Evolutionary conservation across 2,113 vertebrate genomes (phyloP).

Genomic region (Coryphaenoides rupestris): DNA sequence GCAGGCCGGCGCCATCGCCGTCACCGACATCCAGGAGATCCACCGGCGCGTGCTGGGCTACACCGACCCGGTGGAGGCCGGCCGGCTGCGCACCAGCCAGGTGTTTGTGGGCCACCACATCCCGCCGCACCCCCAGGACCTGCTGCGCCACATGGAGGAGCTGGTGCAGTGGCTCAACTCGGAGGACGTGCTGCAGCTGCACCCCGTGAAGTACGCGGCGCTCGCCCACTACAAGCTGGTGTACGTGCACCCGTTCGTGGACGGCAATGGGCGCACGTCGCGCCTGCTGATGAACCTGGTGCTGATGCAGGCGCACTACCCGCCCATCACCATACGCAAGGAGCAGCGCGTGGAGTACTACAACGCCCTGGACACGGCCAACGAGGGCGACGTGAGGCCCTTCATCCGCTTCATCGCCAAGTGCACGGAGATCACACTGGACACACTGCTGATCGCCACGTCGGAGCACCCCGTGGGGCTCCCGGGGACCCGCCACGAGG

Average conservation of each 20-base stretch:
- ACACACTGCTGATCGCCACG: slow-evolving; percentile 91
- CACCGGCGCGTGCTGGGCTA: slow-evolving; percentile 92
- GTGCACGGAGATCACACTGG: slow-evolving; percentile 90
- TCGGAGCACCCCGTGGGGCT: slow-evolving; percentile 86
- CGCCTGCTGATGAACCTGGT: slow-evolving; percentile 95
- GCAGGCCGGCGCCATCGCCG: slow-evolving; percentile 76
- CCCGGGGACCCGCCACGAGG: slow-evolving; percentile 75
- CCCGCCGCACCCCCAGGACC: slow-evolving; percentile 86
- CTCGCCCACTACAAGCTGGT: slow-evolving; percentile 95
- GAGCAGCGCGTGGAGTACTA: slow-evolving; percentile 94
- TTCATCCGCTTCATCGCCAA: slow-evolving; percentile 97
- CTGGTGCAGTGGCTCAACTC: slow-evolving; percentile 94
- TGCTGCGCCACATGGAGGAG: slow-evolving; percentile 88
- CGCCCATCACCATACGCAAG: slow-evolving; percentile 91
- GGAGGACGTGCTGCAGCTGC: slow-evolving; percentile 86
- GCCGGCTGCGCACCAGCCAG: slow-evolving; percentile 83
- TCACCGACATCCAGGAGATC: slow-evolving; percentile 84
- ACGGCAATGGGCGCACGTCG: slow-evolving; percentile 91
- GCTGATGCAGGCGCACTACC: slow-evolving; percentile 92
- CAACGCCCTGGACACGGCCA: slow-evolving; percentile 83
- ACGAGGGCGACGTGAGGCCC: slow-evolving; percentile 91
- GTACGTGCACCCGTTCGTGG: slow-evolving; percentile 93
- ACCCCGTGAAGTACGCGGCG: slow-evolving; percentile 92
- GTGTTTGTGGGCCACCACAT: slow-evolving; percentile 96
- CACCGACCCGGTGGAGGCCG: slow-evolving; percentile 89